Base-by-base conservation (phyloP, 2,113 vertebrate genomes). In the Engraulis encrasicolus region DNA sequence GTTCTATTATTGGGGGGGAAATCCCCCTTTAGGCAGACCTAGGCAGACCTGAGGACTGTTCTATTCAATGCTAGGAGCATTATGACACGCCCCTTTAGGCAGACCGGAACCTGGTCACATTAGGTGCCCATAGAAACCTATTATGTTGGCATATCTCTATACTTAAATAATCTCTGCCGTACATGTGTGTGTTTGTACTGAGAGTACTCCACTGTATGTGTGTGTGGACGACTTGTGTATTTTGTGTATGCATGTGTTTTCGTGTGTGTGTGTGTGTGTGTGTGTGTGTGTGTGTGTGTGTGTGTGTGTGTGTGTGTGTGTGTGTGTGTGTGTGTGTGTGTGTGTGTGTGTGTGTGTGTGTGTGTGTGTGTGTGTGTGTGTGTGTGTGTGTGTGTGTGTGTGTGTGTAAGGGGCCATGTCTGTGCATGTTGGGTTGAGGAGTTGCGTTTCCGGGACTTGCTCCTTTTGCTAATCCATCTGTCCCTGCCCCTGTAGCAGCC, bases 401-500 rank as follows among this genome's bases (percentile, higher is more conserved):
- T 27, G 58, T 27, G 58, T 66, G 58, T 12, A 31, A 11, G 23
- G n/a, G 58, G 27, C 58, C 58, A 66, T 66, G 58, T 31, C 58
- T 66, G 58, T 23, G 58, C 58, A 23, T 66, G 58, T 66, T 66
- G 27, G 58, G 58, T 23, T 9, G 7, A 66, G 58, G 54, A 66
- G 58, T 66, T 58, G 54, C 23, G 18, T 58, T 74, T 27, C 66
- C 31, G 66, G 66, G 66, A 74, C 27, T 74, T 74, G 27, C 12
- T 23, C 66, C 66, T 74, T 14, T 38, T 83, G 37, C 82, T 54
- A 79, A 83, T 79, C 86, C 77, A 87, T 38, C 37, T 85, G 78
- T 50, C 78, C 86, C 83, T 58, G 45, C 54, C 80, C 66, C 84
- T 74, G 20, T 78, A 79, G 84, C 71, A 38, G 82, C 61, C 81